Base-by-base conservation (phyloP, 2,888 invertebrate species). In the Coenonympha glycerion region DNA sequence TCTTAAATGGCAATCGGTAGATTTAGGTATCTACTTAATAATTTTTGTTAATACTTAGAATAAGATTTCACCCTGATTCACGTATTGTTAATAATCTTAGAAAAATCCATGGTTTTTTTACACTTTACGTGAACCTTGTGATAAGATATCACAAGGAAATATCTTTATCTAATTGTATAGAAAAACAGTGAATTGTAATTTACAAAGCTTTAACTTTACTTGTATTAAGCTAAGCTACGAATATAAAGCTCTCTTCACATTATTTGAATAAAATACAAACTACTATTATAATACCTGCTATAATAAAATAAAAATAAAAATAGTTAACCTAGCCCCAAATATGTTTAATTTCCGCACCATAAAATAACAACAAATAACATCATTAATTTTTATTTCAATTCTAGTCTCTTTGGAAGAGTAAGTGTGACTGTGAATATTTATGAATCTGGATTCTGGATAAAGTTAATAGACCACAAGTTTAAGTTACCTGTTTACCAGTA, bases 401-500 rank as follows among this genome's bases (percentile, higher is more conserved):
- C 13, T 24, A 39, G 15, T 15, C 22, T 15, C 5, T 47, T 16
- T 19, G 2, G 3, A 9, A 13, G 8, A 19, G 11, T 46, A 46
- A 36, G 46, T 26, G 24, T 21, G n/a, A 39, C 18, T 8, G 28
- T 13, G 19, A 47, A 47, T 19, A 30, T 39, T 24, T 15, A 4
- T 34, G 9, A 37, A 37, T 28, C 11, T 28, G 28, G 3, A 28
- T 39, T 39, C 22, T 39, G 39, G 13, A 39, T 39, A n/a, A n/a
- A n/a, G n/a, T 24, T 39, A 15, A 24, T 9, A 30, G 28, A n/a
- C n/a, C n/a, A n/a, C n/a, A n/a, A n/a, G n/a, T n/a, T 21, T 24
- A 21, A 44, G 16, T 24, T 37, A 28, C 19, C 21, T 37, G 47
- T 36, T 30, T 18, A 42, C 51, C 19, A 21, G 56, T 59, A 60